phyloP scores from a whole-genome alignment of 2,888 invertebrate genomes.

The Notodonta dromedarius region DNA sequence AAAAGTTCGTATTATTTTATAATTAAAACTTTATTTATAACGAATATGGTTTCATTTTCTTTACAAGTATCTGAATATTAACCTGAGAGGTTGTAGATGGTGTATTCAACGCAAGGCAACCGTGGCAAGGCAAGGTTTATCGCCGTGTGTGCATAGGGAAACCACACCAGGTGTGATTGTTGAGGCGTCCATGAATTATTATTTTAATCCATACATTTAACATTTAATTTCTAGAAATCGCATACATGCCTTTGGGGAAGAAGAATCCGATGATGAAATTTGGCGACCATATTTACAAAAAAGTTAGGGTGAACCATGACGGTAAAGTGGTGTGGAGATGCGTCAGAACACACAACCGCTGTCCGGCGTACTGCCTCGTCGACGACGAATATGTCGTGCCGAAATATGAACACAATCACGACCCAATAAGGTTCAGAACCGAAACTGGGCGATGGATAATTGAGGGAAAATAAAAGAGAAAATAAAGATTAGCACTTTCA shows the following conservation, averaged over 20 bases:
- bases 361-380: slow-evolving; percentile 34
- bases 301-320: slow-evolving; percentile 43
- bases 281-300: slow-evolving; percentile 48
- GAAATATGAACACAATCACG: slow-evolving; percentile 25
- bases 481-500: neutral
- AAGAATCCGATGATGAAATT: slow-evolving; percentile 52
- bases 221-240: slow-evolving; percentile 34
- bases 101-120: too few species aligned
- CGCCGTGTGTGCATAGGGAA: too few species aligned
- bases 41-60: neutral
- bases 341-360: slow-evolving; percentile 50
- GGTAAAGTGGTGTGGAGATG: slow-evolving; percentile 55
- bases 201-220: slow-evolving; percentile 20
- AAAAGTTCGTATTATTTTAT: neutral
- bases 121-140: too few species aligned
- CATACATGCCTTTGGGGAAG: slow-evolving; percentile 43
- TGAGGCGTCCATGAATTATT: too few species aligned
- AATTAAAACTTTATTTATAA: neutral
- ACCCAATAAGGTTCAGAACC: slow-evolving; percentile 44
- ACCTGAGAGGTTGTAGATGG: too few species aligned
- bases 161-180: too few species aligned
- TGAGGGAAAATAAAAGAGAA: neutral
- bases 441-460: slow-evolving; percentile 30
- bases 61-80: neutral
- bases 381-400: slow-evolving; percentile 15